Evolutionary conservation across 2,888 invertebrate genomes (phyloP).

Genomic region (Ferdinandea cuprea): DNA sequence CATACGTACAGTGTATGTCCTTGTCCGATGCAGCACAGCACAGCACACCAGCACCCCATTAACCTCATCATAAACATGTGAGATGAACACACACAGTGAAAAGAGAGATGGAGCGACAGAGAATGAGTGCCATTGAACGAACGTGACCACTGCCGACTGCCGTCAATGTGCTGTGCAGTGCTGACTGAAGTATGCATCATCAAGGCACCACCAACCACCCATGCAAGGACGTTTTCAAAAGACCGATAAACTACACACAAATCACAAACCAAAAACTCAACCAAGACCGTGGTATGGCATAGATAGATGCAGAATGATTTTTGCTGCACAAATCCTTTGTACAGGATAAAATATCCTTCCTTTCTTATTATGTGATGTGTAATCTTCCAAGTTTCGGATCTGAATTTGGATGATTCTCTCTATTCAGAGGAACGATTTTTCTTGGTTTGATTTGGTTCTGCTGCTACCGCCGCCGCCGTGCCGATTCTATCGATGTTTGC

Average conservation of each 20-base stretch:
- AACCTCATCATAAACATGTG: slow-evolving; percentile 43
- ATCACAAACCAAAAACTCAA: slow-evolving; percentile 26
- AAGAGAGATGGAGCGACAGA: neutral
- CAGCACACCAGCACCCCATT: slow-evolving; percentile 26
- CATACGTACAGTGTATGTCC: neutral
- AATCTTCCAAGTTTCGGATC: slow-evolving; percentile 57
- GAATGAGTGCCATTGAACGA: slow-evolving; percentile 13
- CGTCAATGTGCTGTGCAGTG: slow-evolving; percentile 6
- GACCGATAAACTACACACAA: slow-evolving; percentile 42
- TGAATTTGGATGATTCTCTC: slow-evolving; percentile 45
- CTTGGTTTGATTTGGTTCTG: neutral
- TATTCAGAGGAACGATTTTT: neutral
- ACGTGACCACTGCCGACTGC: slow-evolving; percentile 42
- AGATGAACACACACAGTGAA: slow-evolving; percentile 11
- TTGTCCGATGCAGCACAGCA: slow-evolving; percentile 11
- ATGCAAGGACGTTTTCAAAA: slow-evolving; percentile 31
- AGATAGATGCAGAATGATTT: slow-evolving; percentile 7
- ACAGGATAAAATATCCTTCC: slow-evolving; percentile 1
- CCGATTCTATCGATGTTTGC: slow-evolving; percentile 57
- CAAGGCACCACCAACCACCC: neutral
- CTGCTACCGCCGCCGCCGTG: slow-evolving; percentile 24
- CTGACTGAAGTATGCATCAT: slow-evolving; percentile 24
- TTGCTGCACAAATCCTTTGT: slow-evolving; percentile 22
- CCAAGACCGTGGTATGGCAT: slow-evolving; percentile 6
- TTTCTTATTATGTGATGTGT: slow-evolving; percentile 25